Conservation (phyloP, 2,113 vertebrate species). For the Promerops cafer region DNA sequence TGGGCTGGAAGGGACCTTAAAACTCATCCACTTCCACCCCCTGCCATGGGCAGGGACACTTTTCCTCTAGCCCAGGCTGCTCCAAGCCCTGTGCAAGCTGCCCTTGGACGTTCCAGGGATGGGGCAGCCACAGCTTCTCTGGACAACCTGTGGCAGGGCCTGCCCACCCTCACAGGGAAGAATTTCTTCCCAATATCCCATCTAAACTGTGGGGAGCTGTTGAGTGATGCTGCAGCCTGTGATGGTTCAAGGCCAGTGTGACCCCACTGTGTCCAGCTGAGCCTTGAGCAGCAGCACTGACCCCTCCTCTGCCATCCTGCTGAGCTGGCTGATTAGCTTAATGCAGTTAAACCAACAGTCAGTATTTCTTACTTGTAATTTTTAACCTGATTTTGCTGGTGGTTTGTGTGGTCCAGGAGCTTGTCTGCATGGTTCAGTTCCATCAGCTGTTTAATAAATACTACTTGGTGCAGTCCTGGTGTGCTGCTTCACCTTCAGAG, state of each 20-base stretch:
- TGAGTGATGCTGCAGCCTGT: not conserved
- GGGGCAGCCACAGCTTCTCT: not conserved
- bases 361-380: not conserved
- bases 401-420: not conserved
- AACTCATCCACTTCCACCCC: not conserved
- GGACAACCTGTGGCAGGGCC: not conserved
- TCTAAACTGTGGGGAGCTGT: not conserved
- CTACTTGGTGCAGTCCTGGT: not conserved
- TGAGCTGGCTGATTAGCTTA: not conserved
- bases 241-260: not conserved
- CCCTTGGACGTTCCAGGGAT: not conserved
- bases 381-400: not conserved
- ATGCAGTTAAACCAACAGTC: not conserved
- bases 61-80: not conserved
- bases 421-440: not conserved
- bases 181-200: not conserved
- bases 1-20: not conserved
- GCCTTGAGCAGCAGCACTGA: not conserved
- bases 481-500: not conserved
- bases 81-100: not conserved
- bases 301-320: not conserved
- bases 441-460: not conserved
- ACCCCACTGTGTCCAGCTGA: not conserved
- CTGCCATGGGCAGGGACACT: not conserved
- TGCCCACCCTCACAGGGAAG: fast-evolving